phyloP scores from a whole-genome alignment of 2,797 vertebrate species.

The Gephyroberyx darwinii region DNA sequence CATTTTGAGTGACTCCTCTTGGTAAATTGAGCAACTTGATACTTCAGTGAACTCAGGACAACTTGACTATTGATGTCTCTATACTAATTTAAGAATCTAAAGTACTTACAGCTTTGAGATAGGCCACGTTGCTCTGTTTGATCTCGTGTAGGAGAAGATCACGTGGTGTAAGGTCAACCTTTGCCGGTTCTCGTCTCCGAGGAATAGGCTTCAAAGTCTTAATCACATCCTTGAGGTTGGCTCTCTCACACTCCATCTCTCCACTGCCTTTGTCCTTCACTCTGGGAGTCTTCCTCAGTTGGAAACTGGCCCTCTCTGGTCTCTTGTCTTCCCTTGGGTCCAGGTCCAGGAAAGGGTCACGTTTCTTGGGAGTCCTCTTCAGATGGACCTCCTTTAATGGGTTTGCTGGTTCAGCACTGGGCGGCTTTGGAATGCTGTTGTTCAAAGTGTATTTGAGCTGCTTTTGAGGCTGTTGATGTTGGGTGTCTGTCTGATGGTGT shows the following conservation, averaged over 20 bases:
- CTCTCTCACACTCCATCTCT: conserved; percentile 76
- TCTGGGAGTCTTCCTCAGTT: conserved; percentile 75
- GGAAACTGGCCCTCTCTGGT: conserved; percentile 66
- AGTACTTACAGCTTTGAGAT: conserved; percentile 92
- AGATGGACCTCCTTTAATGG: conserved; percentile 85
- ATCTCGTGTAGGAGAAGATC: conserved; percentile 92
- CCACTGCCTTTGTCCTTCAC: conserved; percentile 51
- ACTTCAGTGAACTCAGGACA: neutral
- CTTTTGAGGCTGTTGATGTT: conserved; percentile 54
- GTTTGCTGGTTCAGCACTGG: conserved; percentile 61
- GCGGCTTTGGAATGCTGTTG: conserved; percentile 48
- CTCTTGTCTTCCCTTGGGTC: conserved; percentile 68
- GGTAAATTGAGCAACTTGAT: neutral
- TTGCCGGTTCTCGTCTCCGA: conserved; percentile 86
- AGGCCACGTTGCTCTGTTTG: conserved; percentile 93
- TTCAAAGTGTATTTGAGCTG: conserved; percentile 52
- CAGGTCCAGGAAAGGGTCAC: conserved; percentile 77
- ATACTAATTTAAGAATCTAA: neutral
- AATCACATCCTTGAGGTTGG: conserved; percentile 91
- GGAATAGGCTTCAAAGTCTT: conserved; percentile 93
- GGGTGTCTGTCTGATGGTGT: conserved; percentile 29
- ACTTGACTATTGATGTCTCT: neutral
- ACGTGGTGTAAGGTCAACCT: conserved; percentile 89
- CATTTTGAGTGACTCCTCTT: neutral
- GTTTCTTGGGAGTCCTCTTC: conserved; percentile 83